Evolutionary conservation across 2,797 vertebrate species (phyloP).

Genomic region (Etheostoma perlongum): DNA sequence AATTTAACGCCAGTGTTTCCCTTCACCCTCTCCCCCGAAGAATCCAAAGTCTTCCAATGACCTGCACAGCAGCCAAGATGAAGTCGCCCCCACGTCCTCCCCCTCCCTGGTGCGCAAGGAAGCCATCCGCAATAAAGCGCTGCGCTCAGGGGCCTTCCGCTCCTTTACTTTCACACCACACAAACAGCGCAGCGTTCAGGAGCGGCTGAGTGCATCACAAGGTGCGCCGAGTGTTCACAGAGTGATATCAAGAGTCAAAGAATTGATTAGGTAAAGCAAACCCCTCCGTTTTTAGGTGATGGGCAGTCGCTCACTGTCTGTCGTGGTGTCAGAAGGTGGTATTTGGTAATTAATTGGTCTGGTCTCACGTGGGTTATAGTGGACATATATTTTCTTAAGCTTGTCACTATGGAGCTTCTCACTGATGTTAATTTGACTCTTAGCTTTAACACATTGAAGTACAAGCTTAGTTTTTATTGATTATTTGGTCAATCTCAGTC

Average conservation of each 20-base stretch:
- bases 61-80: constrained; percentile 71
- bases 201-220: constrained; percentile 79
- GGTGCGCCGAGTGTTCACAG: constrained; percentile 84
- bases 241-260: constrained; percentile 80
- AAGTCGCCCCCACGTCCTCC: constrained; percentile 85
- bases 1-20: background rate
- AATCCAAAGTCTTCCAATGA: constrained; percentile 50
- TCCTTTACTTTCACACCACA: constrained; percentile 90
- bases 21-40: constrained; percentile 27
- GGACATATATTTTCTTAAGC: background rate
- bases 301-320: constrained; percentile 55
- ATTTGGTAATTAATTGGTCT: background rate
- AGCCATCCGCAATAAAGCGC: constrained; percentile 92
- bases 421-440: background rate
- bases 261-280: constrained; percentile 84
- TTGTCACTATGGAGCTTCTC: background rate
- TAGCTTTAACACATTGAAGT: background rate
- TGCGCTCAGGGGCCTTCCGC: constrained; percentile 94
- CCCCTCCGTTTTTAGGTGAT: constrained; percentile 36
- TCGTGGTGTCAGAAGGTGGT: constrained; percentile 40
- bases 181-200: constrained; percentile 86
- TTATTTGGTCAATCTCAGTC: constrained; percentile 7
- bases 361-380: constrained; percentile 26
- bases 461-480: background rate
- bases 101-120: constrained; percentile 93